Evolutionary conservation across 2,113 vertebrate genomes (phyloP), one percentile per base, ranked within the genome.

Genomic region (Abramis brama): DNA sequence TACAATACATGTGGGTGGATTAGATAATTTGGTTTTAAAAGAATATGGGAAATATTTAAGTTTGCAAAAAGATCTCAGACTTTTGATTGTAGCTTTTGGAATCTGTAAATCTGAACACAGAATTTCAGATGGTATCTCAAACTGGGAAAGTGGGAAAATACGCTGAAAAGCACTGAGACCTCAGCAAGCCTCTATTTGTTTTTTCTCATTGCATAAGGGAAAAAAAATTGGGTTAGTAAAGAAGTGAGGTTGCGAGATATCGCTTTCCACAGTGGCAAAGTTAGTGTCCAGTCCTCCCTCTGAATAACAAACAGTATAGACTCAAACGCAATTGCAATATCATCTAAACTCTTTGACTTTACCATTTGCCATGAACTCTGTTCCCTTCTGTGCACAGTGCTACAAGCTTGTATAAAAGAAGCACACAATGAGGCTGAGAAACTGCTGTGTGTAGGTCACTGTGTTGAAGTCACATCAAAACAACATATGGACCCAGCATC

Each of bases 401-500:
- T 55, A 55, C 47, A 77, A 77, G 50, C 50, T 78, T 36, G 15
- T 59, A 78, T 10, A 33, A 19, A 78, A 78, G 76, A 27, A 36
- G 6, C 17, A 2, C 8, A 77, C 50, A 55, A 27, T 77, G 77
- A 60, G 30, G 19, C 55, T 79, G 21, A 3, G 33, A 60, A 79
- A 15, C 55, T n/a, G 30, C 77, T 39, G 30, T 0, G 19, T 60
- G 50, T 77, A 77, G 75, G 50, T 33, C 50, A 60, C 17, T 79
- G 5, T 79, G 39, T 13, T 39, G 11, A 60, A 60, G 55, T 77
- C 75, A 59, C n/a, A 33, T 52, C 19, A 70, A 82, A 82, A 82
- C 17, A 82, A 50, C 79, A 82, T n/a, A 82, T 21, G 45, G 79
- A 33, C 9, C 25, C 45, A 82, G 79, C 25, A 82, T 33, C 79